phyloP scores from a whole-genome alignment of 2,113 vertebrate species.

The Aptenodytes forsteri region DNA sequence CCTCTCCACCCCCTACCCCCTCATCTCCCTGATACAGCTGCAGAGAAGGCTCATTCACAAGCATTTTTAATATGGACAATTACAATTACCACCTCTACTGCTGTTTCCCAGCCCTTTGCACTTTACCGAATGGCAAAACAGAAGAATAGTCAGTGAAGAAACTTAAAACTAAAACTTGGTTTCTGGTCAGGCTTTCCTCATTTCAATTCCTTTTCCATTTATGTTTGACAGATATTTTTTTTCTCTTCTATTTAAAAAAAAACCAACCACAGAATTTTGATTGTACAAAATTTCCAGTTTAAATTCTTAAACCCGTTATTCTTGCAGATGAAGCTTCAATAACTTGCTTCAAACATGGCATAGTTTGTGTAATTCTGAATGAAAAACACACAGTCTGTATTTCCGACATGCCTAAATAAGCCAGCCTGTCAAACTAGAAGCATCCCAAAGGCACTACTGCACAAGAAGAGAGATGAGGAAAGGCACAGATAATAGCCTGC shows the following conservation, averaged over 20 bases:
- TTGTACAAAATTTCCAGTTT: neutral
- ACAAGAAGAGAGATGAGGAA: neutral
- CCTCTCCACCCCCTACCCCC: neutral
- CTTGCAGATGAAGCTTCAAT: neutral
- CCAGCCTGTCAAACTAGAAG: constrained; percentile 18
- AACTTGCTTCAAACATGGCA: neutral
- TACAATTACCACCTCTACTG: neutral
- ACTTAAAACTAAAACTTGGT: neutral
- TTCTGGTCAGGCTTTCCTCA: neutral
- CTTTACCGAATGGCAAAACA: neutral
- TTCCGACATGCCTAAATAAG: neutral
- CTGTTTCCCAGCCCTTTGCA: neutral
- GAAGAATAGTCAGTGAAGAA: neutral
- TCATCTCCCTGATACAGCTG: neutral
- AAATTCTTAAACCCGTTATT: neutral
- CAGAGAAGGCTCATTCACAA: neutral
- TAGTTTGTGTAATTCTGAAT: neutral
- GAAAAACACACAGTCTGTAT: neutral
- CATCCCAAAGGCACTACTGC: neutral
- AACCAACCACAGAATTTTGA: neutral
- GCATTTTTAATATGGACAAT: neutral
- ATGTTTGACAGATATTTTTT: neutral
- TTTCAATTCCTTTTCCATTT: neutral
- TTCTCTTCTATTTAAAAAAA: neutral
- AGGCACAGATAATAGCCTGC: neutral